Conservation (phyloP, 2,797 vertebrate species). For the Darevskia mixta region DNA sequence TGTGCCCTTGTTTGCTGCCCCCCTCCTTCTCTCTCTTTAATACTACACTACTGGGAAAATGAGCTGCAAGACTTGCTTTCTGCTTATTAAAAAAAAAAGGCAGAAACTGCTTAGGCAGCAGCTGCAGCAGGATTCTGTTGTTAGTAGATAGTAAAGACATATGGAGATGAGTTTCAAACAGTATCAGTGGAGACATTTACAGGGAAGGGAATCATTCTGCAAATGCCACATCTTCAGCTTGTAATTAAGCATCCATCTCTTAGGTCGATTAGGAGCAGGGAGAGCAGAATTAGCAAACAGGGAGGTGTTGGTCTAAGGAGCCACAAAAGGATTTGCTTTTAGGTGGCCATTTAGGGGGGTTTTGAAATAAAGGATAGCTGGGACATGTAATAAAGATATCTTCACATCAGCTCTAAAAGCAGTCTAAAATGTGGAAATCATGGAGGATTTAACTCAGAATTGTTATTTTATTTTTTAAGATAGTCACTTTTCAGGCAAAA, state of each 20-base stretch:
- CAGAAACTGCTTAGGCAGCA: slow-evolving; percentile 81
- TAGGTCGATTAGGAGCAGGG: slow-evolving; percentile 59
- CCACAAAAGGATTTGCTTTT: slow-evolving; percentile 38
- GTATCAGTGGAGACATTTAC: slow-evolving; percentile 54
- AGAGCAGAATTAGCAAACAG: slow-evolving; percentile 25
- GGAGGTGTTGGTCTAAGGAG: slow-evolving; percentile 59
- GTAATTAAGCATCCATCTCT: slow-evolving; percentile 71
- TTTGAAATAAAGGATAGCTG: slow-evolving; percentile 16
- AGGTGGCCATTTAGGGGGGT: neutral
- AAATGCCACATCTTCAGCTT: slow-evolving; percentile 66
- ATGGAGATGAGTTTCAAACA: slow-evolving; percentile 69
- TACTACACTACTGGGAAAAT: slow-evolving; percentile 74
- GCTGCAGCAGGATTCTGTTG: slow-evolving; percentile 72
- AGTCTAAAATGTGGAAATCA: slow-evolving; percentile 31
- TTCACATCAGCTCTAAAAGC: slow-evolving; percentile 38
- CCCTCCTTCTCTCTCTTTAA: slow-evolving; percentile 71
- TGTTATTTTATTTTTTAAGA: neutral
- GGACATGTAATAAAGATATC: slow-evolving; percentile 5
- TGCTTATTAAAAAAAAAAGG: slow-evolving; percentile 77
- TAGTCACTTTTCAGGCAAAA: too few species aligned
- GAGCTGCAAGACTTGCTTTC: slow-evolving; percentile 65
- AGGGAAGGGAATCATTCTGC: slow-evolving; percentile 58
- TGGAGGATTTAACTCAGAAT: slow-evolving; percentile 70
- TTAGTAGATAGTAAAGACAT: slow-evolving; percentile 71
- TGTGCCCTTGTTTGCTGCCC: slow-evolving; percentile 67